These are phyloP conservation scores for Psettodes erumei DNA, from an alignment of 2,113 vertebrate species.

Conservation along the genomic window DNA sequence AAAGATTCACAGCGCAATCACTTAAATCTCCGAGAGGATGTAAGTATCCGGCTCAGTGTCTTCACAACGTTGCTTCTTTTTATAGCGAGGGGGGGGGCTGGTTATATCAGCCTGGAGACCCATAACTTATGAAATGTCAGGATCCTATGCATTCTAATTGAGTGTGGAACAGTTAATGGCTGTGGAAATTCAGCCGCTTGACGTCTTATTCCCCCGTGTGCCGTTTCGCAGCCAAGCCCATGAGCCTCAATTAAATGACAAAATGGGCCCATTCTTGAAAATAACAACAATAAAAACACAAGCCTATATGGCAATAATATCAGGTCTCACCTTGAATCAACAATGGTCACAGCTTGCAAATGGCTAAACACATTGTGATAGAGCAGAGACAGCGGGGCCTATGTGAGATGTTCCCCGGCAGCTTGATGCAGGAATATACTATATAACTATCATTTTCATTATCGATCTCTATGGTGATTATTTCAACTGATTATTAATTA, in stretches of 20 bases:
- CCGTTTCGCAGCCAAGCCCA: conserved; percentile 79
- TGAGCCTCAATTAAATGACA: conserved; percentile 85
- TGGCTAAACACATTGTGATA: conserved; percentile 57
- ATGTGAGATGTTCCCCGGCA: conserved; percentile 20
- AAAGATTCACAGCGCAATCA: conserved; percentile 75
- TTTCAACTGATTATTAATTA: conserved; percentile 1
- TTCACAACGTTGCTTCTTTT: conserved; percentile 74
- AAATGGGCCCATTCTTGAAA: conserved; percentile 83
- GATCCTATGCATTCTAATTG: conserved; percentile 88
- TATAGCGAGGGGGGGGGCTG: conserved; percentile 75
- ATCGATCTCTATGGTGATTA: conserved; percentile 13
- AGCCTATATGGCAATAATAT: conserved; percentile 76
- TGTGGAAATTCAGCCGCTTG: conserved; percentile 83
- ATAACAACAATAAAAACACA: conserved; percentile 84
- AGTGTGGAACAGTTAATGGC: conserved; percentile 85
- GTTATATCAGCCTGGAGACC: conserved; percentile 83
- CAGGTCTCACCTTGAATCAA: conserved; percentile 79
- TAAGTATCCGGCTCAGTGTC: conserved; percentile 76
- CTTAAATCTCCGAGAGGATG: conserved; percentile 73
- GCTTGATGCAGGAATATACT: conserved; percentile 2
- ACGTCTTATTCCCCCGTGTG: conserved; percentile 82
- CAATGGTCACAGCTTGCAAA: conserved; percentile 75
- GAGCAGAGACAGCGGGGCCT: background rate
- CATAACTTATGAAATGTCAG: conserved; percentile 86
- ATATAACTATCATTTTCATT: conserved; percentile 16